Base-by-base conservation (phyloP, 2,113 vertebrate genomes). In the Peromyscus leucopus region DNA sequence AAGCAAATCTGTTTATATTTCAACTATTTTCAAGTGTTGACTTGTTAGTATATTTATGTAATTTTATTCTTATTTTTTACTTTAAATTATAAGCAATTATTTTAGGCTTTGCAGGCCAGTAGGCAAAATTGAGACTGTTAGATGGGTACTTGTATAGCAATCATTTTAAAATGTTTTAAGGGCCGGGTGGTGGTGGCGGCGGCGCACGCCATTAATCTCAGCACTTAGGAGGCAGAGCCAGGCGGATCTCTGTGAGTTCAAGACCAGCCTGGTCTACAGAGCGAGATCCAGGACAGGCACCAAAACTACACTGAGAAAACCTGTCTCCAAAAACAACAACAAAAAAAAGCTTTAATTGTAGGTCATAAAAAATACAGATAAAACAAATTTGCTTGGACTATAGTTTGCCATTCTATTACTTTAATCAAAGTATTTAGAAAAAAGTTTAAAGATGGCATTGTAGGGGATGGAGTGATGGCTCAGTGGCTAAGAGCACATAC, bases 1-100 rank as follows among this genome's bases (percentile, higher is more conserved):
- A 93, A 93, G 59, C 33, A 42, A 86, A n/a, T 94, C 59, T 91
- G 71, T 55, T 46, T 83, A 1, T 89, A 74, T 95, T 95, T 93
- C 31, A 93, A 75, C 69, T n/a, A 74, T 88, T 93, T 79, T 9
- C 7, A 94, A 39, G 2, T 90, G 28, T 84, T 93, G 6, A 36
- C 89, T 93, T 95, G 51, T 83, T 83, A 86, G 8, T 69, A 55
- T 46, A 12, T n/a, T 69, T 74, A 61, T 89, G 39, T 65, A n/a
- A 63, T 46, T 63, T 17, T 84, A 39, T n/a, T 82, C 79, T 59
- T 57, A 57, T 0, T 79, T 79, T 67, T 31, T 90, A 91, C 8
- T 89, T 55, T 55, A 55, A 55, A 55, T 13, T 55, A 55, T 55
- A 55, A 55, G 55, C 55, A 55, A 13, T 55, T 55, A 83, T 33